Evolutionary conservation across 37 sponge, comb jelly and placozoan genomes (phyloP).

Genomic region (Corticium candelabrum): DNA sequence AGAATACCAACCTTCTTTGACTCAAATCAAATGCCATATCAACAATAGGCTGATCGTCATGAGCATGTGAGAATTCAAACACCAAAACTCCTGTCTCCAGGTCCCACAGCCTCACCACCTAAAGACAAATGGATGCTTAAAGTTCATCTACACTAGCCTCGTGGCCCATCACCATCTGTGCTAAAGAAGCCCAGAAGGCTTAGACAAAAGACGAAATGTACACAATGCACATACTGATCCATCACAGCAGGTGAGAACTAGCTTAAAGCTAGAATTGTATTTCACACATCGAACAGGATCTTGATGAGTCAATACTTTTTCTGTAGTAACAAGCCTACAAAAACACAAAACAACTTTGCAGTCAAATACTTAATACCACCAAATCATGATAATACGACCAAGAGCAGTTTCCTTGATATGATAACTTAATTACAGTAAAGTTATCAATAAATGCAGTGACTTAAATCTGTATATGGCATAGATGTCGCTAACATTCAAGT

Average conservation of each 20-base stretch:
- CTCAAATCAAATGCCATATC: constrained; percentile 45
- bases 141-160: no score
- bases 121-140: not conserved
- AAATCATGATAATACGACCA: no score
- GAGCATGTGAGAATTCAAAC: constrained; percentile 54
- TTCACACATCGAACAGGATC: constrained; percentile 29
- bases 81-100: constrained; percentile 44
- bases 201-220: constrained; percentile 10
- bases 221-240: constrained; percentile 31
- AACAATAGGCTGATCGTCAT: constrained; percentile 44
- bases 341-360: not conserved
- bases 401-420: no score
- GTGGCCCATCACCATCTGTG: no score
- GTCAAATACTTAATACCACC: no score
- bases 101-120: constrained; percentile 91
- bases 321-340: constrained; percentile 12
- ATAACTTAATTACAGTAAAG: no score
- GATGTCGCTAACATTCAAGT: no score
- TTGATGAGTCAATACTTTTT: constrained; percentile 17
- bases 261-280: constrained; percentile 64
- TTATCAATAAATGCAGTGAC: no score
- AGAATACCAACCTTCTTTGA: constrained; percentile 32
- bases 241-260: constrained; percentile 68
- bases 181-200: no score
- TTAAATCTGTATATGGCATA: no score